Evolutionary conservation across 2,113 vertebrate species (phyloP).

Genomic region (Cervus canadensis): DNA sequence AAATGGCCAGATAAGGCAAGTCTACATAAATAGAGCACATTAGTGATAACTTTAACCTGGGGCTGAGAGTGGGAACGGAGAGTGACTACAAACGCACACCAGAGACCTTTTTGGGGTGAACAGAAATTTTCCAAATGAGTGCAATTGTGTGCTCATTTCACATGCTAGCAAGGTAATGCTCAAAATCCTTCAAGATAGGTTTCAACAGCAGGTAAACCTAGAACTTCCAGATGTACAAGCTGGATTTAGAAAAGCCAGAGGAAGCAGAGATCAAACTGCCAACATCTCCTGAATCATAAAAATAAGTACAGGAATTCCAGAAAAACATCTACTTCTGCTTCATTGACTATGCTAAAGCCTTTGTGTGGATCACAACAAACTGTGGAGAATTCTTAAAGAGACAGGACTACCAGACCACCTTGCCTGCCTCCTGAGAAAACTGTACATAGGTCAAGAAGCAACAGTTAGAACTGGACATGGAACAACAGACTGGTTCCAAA

Average conservation of each 20-base stretch:
- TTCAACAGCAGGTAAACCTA: background rate
- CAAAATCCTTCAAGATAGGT: background rate
- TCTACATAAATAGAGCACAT: background rate
- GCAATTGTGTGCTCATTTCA: background rate
- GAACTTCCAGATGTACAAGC: background rate
- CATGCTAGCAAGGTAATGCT: background rate
- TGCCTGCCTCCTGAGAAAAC: background rate
- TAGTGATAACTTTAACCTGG: background rate
- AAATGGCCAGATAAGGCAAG: background rate
- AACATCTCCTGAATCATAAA: background rate
- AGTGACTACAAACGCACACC: background rate
- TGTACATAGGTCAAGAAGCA: background rate
- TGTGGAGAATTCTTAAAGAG: background rate
- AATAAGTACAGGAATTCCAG: background rate
- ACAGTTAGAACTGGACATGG: background rate
- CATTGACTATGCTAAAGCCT: background rate
- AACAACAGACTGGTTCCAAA: background rate
- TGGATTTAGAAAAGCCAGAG: background rate
- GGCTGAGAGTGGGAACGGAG: background rate
- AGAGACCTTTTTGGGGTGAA: background rate
- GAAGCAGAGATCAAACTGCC: background rate
- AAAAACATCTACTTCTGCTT: background rate
- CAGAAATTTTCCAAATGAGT: background rate
- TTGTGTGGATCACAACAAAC: background rate
- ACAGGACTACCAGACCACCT: background rate